Evolutionary conservation across 2,888 invertebrate genomes (phyloP).

Genomic region (Drosophila monieri): DNA sequence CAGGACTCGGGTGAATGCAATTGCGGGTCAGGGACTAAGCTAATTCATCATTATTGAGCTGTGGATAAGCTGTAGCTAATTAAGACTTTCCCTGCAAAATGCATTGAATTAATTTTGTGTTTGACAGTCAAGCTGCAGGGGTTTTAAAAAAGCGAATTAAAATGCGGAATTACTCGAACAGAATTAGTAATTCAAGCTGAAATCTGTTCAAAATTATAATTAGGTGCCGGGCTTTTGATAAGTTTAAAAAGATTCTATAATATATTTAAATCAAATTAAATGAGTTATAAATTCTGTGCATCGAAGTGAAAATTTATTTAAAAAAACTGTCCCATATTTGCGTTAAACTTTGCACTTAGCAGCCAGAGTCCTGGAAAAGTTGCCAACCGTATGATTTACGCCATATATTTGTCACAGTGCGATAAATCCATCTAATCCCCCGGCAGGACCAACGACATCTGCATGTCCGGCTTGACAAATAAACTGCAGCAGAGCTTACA

Average conservation of each 20-base stretch:
- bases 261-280: too few species aligned
- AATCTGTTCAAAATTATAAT: constrained; percentile 7
- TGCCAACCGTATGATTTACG: constrained; percentile 27
- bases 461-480: constrained; percentile 58
- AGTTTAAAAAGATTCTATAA: not conserved
- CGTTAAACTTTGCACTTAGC: constrained; percentile 18
- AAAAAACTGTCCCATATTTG: not conserved
- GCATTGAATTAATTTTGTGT: constrained; percentile 11
- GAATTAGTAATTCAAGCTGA: not conserved
- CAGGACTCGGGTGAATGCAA: constrained; percentile 1
- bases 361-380: constrained; percentile 3
- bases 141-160: not conserved
- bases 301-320: too few species aligned
- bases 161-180: constrained; percentile 5
- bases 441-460: constrained; percentile 43
- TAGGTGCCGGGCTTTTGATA: not conserved
- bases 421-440: constrained; percentile 68
- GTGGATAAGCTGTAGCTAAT: constrained; percentile 28
- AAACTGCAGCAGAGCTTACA: constrained; percentile 59
- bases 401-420: constrained; percentile 50
- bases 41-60: constrained; percentile 21
- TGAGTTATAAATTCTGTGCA: too few species aligned
- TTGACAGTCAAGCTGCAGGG: constrained; percentile 13
- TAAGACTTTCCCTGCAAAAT: constrained; percentile 7
- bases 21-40: constrained; percentile 17